A percentile compares a stretch with the other conserved stretches of the same genome.
Evolutionary conservation across 2,797 vertebrate genomes (phyloP).

Genomic region (Gastrophryne carolinensis): DNA sequence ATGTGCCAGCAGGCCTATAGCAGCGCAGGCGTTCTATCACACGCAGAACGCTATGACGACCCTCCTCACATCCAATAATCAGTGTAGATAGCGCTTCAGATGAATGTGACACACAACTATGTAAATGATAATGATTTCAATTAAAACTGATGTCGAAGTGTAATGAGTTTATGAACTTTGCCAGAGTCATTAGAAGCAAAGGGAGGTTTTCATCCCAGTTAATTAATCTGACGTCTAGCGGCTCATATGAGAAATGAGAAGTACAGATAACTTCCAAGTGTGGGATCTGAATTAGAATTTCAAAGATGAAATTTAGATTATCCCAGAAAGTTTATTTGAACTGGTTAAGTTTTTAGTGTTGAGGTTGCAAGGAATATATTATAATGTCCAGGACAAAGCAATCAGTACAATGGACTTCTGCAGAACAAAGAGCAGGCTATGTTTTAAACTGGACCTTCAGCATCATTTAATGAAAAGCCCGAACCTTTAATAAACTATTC

Average conservation of each 20-base stretch:
- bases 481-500: too few species aligned
- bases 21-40: neutral
- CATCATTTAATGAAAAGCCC: too few species aligned
- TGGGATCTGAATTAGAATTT: neutral
- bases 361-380: too few species aligned
- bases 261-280: neutral
- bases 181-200: constrained; percentile 2
- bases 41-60: neutral
- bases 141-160: constrained; percentile 36
- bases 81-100: constrained; percentile 20
- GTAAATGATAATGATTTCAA: constrained; percentile 31
- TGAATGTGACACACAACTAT: constrained; percentile 19
- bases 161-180: constrained; percentile 45
- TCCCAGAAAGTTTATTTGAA: neutral
- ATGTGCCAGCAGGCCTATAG: neutral
- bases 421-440: too few species aligned
- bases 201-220: constrained; percentile 26
- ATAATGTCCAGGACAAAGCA: too few species aligned
- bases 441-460: too few species aligned
- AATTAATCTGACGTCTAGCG: constrained; percentile 14
- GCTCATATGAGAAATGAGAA: neutral
- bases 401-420: too few species aligned
- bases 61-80: constrained; percentile 1
- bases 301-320: neutral
- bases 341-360: too few species aligned